Evolutionary conservation across 2,888 invertebrate species (phyloP).

Genomic region (Alcis repandata): DNA sequence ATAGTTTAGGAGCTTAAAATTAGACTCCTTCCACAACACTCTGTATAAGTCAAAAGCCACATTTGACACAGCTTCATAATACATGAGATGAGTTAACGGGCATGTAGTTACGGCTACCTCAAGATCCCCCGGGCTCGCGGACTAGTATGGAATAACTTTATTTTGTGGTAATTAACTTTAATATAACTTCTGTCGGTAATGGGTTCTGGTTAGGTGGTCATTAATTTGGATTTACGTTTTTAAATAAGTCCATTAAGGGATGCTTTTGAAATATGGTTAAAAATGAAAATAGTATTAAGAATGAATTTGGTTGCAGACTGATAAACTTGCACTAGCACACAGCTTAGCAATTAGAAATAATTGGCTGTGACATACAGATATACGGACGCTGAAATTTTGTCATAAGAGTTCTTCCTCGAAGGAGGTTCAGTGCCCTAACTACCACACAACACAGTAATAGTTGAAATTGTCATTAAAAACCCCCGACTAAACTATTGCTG

Average conservation of each 20-base stretch:
- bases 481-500: no score
- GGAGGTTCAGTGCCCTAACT: no score
- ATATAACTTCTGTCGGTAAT: constrained; percentile 44
- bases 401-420: no score
- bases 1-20: neutral
- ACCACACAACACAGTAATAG: no score
- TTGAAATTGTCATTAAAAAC: no score
- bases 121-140: constrained; percentile 57
- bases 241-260: neutral
- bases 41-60: constrained; percentile 63
- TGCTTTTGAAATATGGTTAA: neutral
- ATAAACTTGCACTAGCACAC: neutral
- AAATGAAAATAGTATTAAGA: neutral
- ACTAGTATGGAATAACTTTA: constrained; percentile 59
- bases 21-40: constrained; percentile 47
- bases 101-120: constrained; percentile 79
- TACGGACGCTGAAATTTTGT: no score
- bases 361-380: no score
- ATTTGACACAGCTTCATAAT: constrained; percentile 84
- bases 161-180: constrained; percentile 56
- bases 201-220: constrained; percentile 25
- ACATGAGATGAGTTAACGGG: constrained; percentile 85
- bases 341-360: no score
- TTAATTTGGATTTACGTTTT: constrained; percentile 29
- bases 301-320: neutral